phyloP scores from a whole-genome alignment of 2,888 invertebrate species.

The Elysia crispata region DNA sequence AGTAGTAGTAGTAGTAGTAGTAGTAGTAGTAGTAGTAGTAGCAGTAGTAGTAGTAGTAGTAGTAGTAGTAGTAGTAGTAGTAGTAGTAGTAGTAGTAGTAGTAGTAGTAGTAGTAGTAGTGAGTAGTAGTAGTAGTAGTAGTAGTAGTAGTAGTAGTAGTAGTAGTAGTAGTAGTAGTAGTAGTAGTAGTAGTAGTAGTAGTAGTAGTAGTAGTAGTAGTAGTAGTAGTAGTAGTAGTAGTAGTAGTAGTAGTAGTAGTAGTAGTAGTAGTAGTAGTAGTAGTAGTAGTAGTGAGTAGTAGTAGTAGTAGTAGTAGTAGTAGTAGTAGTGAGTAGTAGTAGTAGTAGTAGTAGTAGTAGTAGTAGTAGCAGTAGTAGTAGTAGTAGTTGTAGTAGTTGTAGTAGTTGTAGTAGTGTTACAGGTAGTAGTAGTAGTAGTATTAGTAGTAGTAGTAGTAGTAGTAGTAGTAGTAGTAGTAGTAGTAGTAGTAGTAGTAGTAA shows the following conservation, averaged over 20 bases:
- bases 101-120: conserved; percentile 42
- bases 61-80: too few species aligned
- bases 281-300: too few species aligned
- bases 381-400: conserved; percentile 28
- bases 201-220: too few species aligned
- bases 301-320: too few species aligned
- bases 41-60: conserved; percentile 41
- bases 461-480: too few species aligned
- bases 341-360: too few species aligned
- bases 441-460: conserved; percentile 22
- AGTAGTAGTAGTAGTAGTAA: too few species aligned
- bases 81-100: conserved; percentile 46
- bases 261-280: conserved; percentile 45
- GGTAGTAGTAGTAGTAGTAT: too few species aligned
- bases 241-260: conserved; percentile 33
- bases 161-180: background rate
- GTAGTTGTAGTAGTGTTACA: too few species aligned
- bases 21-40: conserved; percentile 69
- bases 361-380: conserved; percentile 38
- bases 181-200: conserved; percentile 11
- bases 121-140: too few species aligned
- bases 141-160: too few species aligned
- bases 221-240: background rate
- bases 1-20: conserved; percentile 50
- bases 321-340: too few species aligned